Conservation (phyloP, 2,797 vertebrate genomes). For the Muscicapa striata region DNA sequence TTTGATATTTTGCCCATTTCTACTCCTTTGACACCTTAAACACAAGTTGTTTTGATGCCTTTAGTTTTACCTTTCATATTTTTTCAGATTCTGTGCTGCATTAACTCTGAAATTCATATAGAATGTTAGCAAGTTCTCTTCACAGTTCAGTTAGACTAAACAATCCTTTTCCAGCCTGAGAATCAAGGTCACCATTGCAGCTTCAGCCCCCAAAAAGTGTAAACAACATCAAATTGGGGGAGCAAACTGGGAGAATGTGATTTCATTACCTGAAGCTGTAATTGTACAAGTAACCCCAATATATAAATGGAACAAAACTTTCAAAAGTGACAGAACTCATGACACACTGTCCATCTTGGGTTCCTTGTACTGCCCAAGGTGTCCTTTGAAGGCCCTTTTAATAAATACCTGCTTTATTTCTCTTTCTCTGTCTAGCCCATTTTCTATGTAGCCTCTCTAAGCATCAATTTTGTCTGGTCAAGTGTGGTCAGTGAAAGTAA, state of each 20-base stretch:
- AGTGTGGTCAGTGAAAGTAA: not conserved
- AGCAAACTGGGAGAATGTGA: not conserved
- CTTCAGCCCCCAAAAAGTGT: not conserved
- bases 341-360: rapidly evolving
- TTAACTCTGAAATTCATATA: not conserved
- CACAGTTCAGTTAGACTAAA: not conserved
- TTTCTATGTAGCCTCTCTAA: not conserved
- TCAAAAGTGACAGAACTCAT: not conserved
- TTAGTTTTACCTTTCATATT: not conserved
- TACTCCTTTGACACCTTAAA: not conserved
- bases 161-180: not conserved
- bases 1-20: not conserved
- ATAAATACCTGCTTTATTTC: not conserved
- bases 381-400: not conserved
- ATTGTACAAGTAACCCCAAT: not conserved
- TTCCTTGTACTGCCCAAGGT: not conserved
- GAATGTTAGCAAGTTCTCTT: not conserved
- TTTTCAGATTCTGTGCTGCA: not conserved
- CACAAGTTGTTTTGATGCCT: not conserved
- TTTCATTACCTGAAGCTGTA: not conserved
- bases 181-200: not conserved
- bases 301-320: not conserved
- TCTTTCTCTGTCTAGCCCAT: not conserved
- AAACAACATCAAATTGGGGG: rapidly evolving
- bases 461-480: not conserved